These are phyloP conservation scores for Leptopilina myrica DNA, from an alignment of 2,888 invertebrate species.

Conservation along the genomic window DNA sequence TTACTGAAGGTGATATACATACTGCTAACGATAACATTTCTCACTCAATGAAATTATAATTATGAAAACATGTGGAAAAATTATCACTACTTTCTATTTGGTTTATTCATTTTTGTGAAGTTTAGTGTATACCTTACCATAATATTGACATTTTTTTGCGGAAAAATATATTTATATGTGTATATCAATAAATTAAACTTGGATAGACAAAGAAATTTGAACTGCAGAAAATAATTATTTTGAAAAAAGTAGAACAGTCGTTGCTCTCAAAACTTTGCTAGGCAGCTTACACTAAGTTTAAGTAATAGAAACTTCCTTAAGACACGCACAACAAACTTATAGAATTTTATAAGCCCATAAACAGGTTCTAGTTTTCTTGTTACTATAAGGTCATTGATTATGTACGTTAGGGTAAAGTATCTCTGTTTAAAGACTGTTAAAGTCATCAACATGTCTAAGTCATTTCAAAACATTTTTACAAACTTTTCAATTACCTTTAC, in stretches of 20 bases:
- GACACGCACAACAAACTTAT: conserved; percentile 17
- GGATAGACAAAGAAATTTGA: not conserved
- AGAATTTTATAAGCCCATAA: conserved; percentile 2
- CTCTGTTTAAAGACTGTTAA: not conserved
- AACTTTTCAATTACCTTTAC: not conserved
- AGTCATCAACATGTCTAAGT: not conserved
- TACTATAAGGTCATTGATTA: conserved; percentile 11
- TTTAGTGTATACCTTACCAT: no score
- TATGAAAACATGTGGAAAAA: no score
- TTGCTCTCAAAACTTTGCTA: conserved; percentile 7
- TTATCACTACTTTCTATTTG: no score
- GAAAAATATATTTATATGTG: not conserved
- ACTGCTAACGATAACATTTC: no score
- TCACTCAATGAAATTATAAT: no score
- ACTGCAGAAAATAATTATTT: conserved; percentile 5
- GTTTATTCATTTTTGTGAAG: no score
- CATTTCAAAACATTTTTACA: not conserved
- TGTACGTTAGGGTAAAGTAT: not conserved
- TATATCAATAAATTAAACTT: conserved; percentile 1
- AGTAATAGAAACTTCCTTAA: conserved; percentile 12
- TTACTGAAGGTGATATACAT: no score
- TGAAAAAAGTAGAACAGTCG: conserved; percentile 15
- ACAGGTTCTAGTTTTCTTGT: not conserved
- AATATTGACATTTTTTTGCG: not conserved
- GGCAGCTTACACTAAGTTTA: conserved; percentile 11